Evolutionary conservation across 2,888 invertebrate genomes (phyloP), one percentile per base, ranked within the genome.

Genomic region (Elysia crispata): DNA sequence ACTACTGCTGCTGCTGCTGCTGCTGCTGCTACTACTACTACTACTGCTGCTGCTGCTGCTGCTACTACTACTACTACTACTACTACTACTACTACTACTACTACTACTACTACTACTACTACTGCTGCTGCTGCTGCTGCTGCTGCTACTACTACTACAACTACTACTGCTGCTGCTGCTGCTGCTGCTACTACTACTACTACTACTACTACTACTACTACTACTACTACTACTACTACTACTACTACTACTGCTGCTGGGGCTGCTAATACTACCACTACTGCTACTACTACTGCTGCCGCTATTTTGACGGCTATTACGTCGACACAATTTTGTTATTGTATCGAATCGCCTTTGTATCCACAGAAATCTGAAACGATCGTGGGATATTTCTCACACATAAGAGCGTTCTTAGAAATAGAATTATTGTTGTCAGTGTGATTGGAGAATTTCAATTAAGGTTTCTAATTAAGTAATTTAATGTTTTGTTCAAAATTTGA

Each of bases 1-100:
- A 67, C 67, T 67, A 67, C 67, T 67, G 25, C 3, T 33, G 6
- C 54, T 78, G 1, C 28, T 66, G 5, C 25, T 76, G n/a, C 23
- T 76, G n/a, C n/a, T n/a, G n/a, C 54, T n/a, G n/a, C n/a, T n/a
- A n/a, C n/a, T n/a, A n/a, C n/a, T n/a, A n/a, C n/a, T n/a, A n/a
- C n/a, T n/a, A n/a, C n/a, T n/a, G n/a, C n/a, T n/a, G n/a, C n/a
- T n/a, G n/a, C n/a, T n/a, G n/a, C n/a, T n/a, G 3, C 25, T 54
- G 28, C 69, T 77, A 41, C 60, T 50, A 33, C 41, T 15, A 49
- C 57, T 67, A 49, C 23, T 76, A 78, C 67, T 67, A 67, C 67
- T 67, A 67, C 67, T 67, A 67, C 67, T 67, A 67, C 67, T 67
- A 67, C 67, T 67, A 67, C 67, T 67, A 67, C 67, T 67, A 67